Evolutionary conservation across 2,797 vertebrate genomes (phyloP).

Genomic region (Gorsachius magnificus): DNA sequence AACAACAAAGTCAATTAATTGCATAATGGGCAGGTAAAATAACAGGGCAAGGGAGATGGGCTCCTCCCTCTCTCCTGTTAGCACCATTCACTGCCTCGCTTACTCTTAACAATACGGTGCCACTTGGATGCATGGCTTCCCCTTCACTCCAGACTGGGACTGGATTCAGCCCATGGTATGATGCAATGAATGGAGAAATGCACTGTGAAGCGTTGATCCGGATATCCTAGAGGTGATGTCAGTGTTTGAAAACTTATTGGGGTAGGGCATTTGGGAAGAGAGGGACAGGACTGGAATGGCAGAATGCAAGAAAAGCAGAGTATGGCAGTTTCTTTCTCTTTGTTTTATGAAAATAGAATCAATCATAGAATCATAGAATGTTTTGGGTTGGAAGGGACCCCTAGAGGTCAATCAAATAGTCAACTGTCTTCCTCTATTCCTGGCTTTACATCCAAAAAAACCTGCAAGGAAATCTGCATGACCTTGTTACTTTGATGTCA

Average conservation of each 20-base stretch:
- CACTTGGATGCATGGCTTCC: neutral
- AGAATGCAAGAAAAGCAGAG: neutral
- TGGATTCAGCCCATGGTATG: neutral
- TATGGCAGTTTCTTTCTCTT: neutral
- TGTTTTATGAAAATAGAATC: neutral
- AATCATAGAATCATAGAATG: too few relatives aligned
- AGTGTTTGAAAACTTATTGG: neutral
- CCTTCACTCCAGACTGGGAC: neutral
- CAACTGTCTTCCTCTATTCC: neutral
- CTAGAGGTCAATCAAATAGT: too few relatives aligned
- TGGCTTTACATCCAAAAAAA: neutral
- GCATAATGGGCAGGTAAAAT: neutral
- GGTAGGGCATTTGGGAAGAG: neutral
- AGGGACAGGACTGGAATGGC: neutral
- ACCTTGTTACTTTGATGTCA: neutral
- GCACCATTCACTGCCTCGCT: neutral
- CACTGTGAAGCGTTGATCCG: fast-evolving
- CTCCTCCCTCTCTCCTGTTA: neutral
- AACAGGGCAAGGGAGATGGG: neutral
- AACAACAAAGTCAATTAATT: neutral
- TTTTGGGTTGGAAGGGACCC: too few relatives aligned
- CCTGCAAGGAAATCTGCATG: neutral
- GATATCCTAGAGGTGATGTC: neutral
- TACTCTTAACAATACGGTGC: neutral
- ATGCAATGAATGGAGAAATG: neutral